Percentiles rank a stretch among this genome's conserved stretches.
Conservation (phyloP, 1,140 invertebrate genomes). For the Apis mellifera region Amel_HAv3.1 CM009932.2:9556501-9557000, state of each 20-base stretch:
- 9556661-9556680: too few species aligned
- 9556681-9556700: too few species aligned
- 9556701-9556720: background rate
- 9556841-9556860: slow-evolving; percentile 48
- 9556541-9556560: slow-evolving; percentile 31
- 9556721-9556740: background rate
- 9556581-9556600: background rate
- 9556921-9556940: background rate
- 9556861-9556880: slow-evolving; percentile 44
- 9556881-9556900: slow-evolving; percentile 53
- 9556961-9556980: background rate
- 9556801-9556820: background rate
- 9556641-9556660: too few species aligned
- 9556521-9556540: slow-evolving; percentile 22
- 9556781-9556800: background rate
- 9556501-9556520: slow-evolving; percentile 40
- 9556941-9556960: background rate
- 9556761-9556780: slow-evolving; percentile 22
- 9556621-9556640: too few species aligned
- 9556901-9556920: slow-evolving; percentile 45
- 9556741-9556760: background rate
- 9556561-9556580: slow-evolving; percentile 23
- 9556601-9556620: background rate
- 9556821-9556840: background rate
- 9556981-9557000: background rate